Conservation (phyloP, 2,888 invertebrate species). For the Oscheius sp. region DNA sequence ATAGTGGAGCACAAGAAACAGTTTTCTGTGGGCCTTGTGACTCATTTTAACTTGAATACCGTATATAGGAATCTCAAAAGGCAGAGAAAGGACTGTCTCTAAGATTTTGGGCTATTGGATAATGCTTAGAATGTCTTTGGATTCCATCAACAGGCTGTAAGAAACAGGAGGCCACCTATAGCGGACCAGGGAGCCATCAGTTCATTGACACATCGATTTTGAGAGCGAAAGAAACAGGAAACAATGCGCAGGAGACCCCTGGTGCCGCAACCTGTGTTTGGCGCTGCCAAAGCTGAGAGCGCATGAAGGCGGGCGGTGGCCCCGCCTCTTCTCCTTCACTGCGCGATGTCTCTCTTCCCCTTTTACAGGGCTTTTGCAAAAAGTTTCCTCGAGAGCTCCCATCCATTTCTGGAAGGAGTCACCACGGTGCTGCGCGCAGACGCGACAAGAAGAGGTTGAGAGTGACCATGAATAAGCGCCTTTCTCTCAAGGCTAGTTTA, state of each 20-base stretch:
- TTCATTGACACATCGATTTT: conserved; percentile 18
- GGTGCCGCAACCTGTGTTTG: conserved; percentile 34
- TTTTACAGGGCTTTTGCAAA: conserved; percentile 9
- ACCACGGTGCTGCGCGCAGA: background rate
- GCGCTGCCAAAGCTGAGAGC: conserved; percentile 29
- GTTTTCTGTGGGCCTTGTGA: too few relatives aligned
- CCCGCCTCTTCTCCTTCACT: conserved; percentile 22
- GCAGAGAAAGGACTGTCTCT: too few relatives aligned
- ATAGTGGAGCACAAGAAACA: too few relatives aligned
- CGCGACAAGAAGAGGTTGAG: background rate
- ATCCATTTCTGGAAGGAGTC: background rate
- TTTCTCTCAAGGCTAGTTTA: background rate
- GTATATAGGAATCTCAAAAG: too few relatives aligned
- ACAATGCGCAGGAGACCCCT: conserved; percentile 28
- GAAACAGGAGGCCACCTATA: too few relatives aligned
- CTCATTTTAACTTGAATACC: too few relatives aligned
- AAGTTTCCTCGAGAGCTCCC: conserved; percentile 20
- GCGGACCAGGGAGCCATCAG: too few relatives aligned
- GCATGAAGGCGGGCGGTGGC: conserved; percentile 27
- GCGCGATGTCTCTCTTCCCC: background rate
- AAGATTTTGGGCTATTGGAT: background rate
- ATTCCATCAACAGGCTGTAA: too few relatives aligned
- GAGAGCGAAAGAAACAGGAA: conserved; percentile 30
- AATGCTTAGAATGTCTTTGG: too few relatives aligned
- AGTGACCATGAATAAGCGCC: background rate